Conservation (phyloP, 2,113 vertebrate genomes). For the Lasiurus borealis region DNA sequence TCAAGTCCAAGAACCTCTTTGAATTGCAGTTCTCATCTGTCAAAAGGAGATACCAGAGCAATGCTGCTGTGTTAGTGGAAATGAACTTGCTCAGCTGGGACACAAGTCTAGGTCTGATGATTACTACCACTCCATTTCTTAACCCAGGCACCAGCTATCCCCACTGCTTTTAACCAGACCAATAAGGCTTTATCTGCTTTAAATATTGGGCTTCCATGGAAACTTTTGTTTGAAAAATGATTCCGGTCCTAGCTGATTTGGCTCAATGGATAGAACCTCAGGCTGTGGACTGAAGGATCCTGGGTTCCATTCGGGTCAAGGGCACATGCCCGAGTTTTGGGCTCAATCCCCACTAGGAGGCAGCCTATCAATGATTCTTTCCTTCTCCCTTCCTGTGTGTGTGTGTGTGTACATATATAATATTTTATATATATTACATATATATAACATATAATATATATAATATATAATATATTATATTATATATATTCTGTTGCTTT, state of each 20-base stretch:
- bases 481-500: conserved; percentile 19
- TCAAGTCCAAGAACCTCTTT: background rate
- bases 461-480: too few relatives aligned
- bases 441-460: too few relatives aligned
- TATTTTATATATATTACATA: too few relatives aligned
- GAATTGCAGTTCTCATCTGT: background rate
- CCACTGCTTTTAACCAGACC: background rate
- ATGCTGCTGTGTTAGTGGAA: background rate
- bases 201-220: background rate
- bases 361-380: too few relatives aligned
- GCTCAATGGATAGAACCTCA: too few relatives aligned
- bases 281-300: too few relatives aligned
- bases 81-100: background rate
- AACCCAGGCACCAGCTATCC: background rate
- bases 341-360: too few relatives aligned
- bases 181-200: background rate
- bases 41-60: background rate
- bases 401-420: too few relatives aligned
- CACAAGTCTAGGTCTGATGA: background rate
- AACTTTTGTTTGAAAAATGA: conserved; percentile 16
- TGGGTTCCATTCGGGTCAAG: too few relatives aligned
- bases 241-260: too few relatives aligned
- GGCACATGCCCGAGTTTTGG: too few relatives aligned
- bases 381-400: too few relatives aligned
- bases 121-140: background rate